Evolutionary conservation across 2,797 vertebrate species (phyloP).

Genomic region (Hippopotamyrus pictus): DNA sequence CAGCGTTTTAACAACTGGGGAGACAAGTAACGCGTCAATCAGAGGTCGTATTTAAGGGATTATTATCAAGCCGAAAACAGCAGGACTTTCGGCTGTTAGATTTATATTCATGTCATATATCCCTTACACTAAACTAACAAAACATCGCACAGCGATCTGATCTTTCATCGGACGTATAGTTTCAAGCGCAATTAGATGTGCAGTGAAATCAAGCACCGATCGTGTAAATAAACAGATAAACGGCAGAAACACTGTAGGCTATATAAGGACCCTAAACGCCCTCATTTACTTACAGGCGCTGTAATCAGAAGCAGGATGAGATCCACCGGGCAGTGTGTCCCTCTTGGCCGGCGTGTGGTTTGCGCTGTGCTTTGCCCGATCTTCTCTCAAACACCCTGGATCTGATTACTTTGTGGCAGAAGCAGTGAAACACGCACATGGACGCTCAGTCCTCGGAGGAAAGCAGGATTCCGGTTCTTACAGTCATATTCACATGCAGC

Average conservation of each 20-base stretch:
- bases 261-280: neutral
- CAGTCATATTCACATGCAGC: constrained; percentile 20
- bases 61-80: neutral
- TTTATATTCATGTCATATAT: neutral
- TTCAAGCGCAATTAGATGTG: neutral
- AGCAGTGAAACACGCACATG: constrained; percentile 12
- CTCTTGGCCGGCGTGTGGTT: neutral
- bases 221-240: neutral
- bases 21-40: neutral
- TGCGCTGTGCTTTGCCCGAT: neutral
- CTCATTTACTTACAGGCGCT: neutral
- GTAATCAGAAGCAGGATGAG: neutral
- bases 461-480: neutral
- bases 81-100: neutral
- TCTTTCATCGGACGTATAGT: neutral
- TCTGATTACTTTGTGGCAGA: constrained; percentile 26
- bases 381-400: constrained; percentile 19
- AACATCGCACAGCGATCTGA: neutral
- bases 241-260: neutral
- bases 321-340: neutral
- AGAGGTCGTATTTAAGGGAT: neutral
- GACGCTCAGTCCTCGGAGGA: neutral
- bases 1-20: neutral
- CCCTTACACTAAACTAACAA: neutral
- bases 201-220: neutral